Evolutionary conservation across 2,888 invertebrate species (phyloP).

Genomic region (Orthosia cruda): DNA sequence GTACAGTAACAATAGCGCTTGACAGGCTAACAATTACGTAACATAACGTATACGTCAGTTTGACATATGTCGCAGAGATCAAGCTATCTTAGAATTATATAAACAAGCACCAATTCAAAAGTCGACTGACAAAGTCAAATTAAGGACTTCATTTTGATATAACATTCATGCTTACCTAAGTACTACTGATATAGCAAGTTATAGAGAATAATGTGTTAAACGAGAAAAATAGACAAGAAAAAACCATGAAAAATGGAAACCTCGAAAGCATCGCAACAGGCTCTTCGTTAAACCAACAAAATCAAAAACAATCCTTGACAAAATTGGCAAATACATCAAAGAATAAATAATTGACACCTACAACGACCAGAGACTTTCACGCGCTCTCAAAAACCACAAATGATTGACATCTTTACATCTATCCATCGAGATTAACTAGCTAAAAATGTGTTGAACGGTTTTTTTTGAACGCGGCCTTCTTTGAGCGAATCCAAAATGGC

Average conservation of each 20-base stretch:
- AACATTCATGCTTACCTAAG: neutral
- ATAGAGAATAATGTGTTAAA: neutral
- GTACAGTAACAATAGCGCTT: too few relatives aligned
- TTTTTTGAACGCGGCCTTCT: slow-evolving; percentile 79
- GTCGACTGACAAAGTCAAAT: too few relatives aligned
- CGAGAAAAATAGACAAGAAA: neutral
- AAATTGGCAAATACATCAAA: slow-evolving; percentile 66
- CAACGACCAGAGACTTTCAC: slow-evolving; percentile 59
- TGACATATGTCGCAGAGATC: too few relatives aligned
- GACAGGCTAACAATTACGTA: too few relatives aligned
- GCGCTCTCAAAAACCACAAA: slow-evolving; percentile 57
- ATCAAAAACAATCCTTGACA: slow-evolving; percentile 34
- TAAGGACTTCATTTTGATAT: too few relatives aligned
- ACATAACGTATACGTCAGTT: too few relatives aligned
- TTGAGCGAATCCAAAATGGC: slow-evolving; percentile 87
- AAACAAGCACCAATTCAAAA: too few relatives aligned
- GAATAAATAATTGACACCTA: slow-evolving; percentile 58
- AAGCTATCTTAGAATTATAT: too few relatives aligned
- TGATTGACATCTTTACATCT: slow-evolving; percentile 80
- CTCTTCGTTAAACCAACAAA: neutral
- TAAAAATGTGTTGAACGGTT: slow-evolving; percentile 83
- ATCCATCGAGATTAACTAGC: slow-evolving; percentile 81
- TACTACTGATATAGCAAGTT: neutral
- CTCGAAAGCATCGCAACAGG: neutral
- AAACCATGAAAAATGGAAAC: neutral